Conservation (phyloP, 1,140 invertebrate species). For the Drosophila suzukii region DNA sequence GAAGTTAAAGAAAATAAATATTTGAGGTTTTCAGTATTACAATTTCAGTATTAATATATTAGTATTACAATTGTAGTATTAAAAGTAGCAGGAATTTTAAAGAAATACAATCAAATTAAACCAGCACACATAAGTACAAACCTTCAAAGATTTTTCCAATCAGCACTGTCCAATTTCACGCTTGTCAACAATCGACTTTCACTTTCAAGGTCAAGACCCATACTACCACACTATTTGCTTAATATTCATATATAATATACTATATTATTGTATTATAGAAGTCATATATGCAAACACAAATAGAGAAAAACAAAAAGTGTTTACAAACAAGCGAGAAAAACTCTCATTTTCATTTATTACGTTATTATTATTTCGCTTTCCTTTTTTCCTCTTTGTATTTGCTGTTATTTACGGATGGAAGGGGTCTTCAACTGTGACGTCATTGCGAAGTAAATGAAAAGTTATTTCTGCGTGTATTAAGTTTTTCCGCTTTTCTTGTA, state of each 20-base stretch:
- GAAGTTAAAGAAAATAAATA: too few relatives aligned
- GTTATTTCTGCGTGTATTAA: slow-evolving; percentile 46
- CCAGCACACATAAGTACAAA: too few relatives aligned
- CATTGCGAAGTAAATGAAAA: slow-evolving; percentile 72
- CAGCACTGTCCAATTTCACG: slow-evolving; percentile 16
- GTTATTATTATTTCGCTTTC: slow-evolving; percentile 39
- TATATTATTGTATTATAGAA: background rate
- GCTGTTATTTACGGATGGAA: slow-evolving; percentile 3
- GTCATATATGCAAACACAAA: slow-evolving; percentile 21
- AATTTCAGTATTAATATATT: too few relatives aligned
- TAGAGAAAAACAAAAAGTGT: slow-evolving; percentile 33
- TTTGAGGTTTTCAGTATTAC: too few relatives aligned
- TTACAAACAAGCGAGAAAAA: slow-evolving; percentile 51
- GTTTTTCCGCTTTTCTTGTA: slow-evolving; percentile 60
- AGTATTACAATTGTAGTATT: too few relatives aligned
- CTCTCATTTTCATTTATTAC: slow-evolving; percentile 53
- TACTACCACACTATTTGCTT: background rate
- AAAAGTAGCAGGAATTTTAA: too few relatives aligned
- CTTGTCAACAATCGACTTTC: slow-evolving; percentile 20
- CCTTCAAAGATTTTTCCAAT: slow-evolving; percentile 14
- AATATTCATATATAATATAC: slow-evolving; percentile 10
- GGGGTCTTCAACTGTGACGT: slow-evolving; percentile 52
- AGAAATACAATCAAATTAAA: too few relatives aligned
- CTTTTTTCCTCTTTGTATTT: slow-evolving; percentile 1
- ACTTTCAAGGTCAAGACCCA: slow-evolving; percentile 50